Evolutionary conservation across 2,113 vertebrate genomes (phyloP), one percentile per base, ranked within the genome.

Genomic region (Archilochus colubris): DNA sequence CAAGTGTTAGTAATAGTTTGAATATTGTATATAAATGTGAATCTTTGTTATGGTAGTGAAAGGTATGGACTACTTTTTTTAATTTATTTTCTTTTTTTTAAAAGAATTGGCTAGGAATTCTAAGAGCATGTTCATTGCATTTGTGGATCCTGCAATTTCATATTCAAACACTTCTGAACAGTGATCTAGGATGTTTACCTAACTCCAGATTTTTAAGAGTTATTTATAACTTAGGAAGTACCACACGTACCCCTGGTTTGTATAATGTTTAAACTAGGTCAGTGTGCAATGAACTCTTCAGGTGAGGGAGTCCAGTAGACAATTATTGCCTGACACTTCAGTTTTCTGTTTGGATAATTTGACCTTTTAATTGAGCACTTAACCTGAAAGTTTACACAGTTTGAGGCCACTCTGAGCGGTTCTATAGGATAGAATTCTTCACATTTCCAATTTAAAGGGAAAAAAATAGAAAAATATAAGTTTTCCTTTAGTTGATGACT

Each of bases 301-400:
- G 96, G 96, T 96, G 88, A 94, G 21, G 28, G 75, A 91, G 96
- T 95, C 58, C 86, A 83, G 83, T 91, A 28, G 87, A 59, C 91
- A 97, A 95, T 97, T 82, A 96, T 82, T 97, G 88, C 84, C 95
- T 95, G 96, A 85, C 58, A 73, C 84, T 86, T 69, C 58, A 28
- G 64, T 77, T 79, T 92, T 95, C 82, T 80, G 31, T 95, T 89
- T 92, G 68, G 70, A 59, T 88, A 64, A 93, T 94, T 77, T 96
- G 92, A 97, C 96, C 96, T 97, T 95, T 93, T 94, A 76, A 84
- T 76, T 85, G 93, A 96, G 82, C 84, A 96, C 87, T 96, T 96
- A 93, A 92, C 92, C 75, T 82, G 68, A 82, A 88, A 54, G 92
- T 94, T 96, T 82, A 61, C 75, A 89, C 50, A n/a, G 48, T 19